phyloP scores from a whole-genome alignment of 2,888 invertebrate genomes.

The Agrenia bidenticulata region DNA sequence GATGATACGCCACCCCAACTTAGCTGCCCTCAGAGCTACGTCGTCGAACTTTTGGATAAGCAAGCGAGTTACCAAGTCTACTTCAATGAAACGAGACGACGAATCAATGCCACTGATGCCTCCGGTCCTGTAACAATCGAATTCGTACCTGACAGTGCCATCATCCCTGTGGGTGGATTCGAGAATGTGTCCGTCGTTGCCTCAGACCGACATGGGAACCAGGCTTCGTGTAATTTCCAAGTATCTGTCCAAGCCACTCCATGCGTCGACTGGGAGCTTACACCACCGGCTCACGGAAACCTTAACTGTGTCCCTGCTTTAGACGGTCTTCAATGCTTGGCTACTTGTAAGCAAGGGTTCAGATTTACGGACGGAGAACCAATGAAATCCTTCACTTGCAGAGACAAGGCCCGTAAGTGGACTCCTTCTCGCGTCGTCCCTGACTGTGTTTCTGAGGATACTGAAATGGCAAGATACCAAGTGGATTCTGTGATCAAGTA shows the following conservation, averaged over 20 bases:
- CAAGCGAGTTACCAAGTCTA: constrained; percentile 88
- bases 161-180: constrained; percentile 73
- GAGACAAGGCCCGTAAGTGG: constrained; percentile 76
- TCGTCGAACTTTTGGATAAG: constrained; percentile 84
- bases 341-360: constrained; percentile 83
- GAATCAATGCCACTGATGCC: constrained; percentile 82
- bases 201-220: constrained; percentile 81
- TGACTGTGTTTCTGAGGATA: constrained; percentile 63
- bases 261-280: constrained; percentile 92
- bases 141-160: constrained; percentile 79
- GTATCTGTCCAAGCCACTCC: constrained; percentile 88
- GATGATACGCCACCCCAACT: constrained; percentile 87
- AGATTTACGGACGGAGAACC: constrained; percentile 88
- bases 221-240: constrained; percentile 81
- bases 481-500: constrained; percentile 83
- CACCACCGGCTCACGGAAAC: constrained; percentile 83
- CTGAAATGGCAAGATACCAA: constrained; percentile 92
- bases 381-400: constrained; percentile 82
- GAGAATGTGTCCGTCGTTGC: constrained; percentile 91
- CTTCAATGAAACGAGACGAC: constrained; percentile 82
- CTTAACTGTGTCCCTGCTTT: constrained; percentile 78
- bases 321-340: constrained; percentile 78
- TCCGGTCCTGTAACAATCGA: constrained; percentile 84
- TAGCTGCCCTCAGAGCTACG: constrained; percentile 90
- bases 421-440: constrained; percentile 75